Conservation (phyloP, 2,113 vertebrate genomes). For the Falcunculus frontatus region DNA sequence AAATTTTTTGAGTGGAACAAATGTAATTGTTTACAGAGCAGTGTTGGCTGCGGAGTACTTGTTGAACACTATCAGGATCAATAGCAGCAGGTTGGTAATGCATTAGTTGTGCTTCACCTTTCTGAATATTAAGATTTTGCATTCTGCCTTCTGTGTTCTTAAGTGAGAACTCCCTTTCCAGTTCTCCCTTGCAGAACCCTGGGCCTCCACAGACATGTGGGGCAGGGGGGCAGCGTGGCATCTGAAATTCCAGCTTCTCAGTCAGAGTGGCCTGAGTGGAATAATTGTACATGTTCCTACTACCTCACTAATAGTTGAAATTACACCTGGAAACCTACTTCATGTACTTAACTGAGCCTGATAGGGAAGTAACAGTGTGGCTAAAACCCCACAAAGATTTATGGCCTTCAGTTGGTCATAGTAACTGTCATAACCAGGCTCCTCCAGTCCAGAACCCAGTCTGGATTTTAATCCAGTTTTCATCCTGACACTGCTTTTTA, state of each 20-base stretch:
- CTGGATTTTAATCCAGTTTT: neutral
- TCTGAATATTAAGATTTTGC: neutral
- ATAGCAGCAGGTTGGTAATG: neutral
- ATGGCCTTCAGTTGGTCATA: neutral
- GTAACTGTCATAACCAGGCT: neutral
- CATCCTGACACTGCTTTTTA: neutral
- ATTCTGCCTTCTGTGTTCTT: neutral
- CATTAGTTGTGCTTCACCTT: neutral
- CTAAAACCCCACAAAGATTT: neutral
- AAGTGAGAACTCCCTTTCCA: neutral
- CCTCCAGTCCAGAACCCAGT: neutral
- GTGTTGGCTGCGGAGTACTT: neutral
- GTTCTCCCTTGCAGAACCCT: neutral
- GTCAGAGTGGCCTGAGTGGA: neutral
- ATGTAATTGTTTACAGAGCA: neutral
- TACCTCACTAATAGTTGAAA: neutral
- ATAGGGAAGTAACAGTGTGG: neutral
- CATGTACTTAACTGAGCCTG: neutral
- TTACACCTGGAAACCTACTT: neutral
- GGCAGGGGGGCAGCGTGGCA: accelerated
- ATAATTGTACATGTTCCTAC: neutral
- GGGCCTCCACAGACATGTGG: accelerated
- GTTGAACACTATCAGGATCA: neutral
- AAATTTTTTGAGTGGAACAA: neutral
- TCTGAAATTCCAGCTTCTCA: neutral